Conservation (phyloP, 1,140 invertebrate species). For the Penaeus indicus region DNA sequence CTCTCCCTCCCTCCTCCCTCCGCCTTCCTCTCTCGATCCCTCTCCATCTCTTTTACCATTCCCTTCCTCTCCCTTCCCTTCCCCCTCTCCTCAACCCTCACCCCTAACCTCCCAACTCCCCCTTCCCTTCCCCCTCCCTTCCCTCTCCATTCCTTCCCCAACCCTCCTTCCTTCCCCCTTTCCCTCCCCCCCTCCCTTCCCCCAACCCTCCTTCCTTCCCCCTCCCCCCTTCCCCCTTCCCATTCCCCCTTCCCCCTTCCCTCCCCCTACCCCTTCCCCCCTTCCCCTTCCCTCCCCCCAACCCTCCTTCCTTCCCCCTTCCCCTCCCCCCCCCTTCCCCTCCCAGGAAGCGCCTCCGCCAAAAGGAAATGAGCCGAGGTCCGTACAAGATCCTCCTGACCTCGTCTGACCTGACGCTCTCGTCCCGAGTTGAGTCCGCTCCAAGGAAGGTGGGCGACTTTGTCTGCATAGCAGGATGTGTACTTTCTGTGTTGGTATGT, state of each 20-base stretch:
- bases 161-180: neutral
- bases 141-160: neutral
- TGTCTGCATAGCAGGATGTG: slow-evolving; percentile 59
- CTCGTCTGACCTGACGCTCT: slow-evolving; percentile 81
- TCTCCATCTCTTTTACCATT: too few species aligned
- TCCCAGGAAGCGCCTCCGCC: slow-evolving; percentile 75
- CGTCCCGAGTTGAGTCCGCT: slow-evolving; percentile 69
- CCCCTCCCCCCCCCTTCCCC: neutral
- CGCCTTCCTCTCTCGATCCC: too few species aligned
- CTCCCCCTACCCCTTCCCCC: neutral
- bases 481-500: slow-evolving; percentile 61
- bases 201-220: too few species aligned
- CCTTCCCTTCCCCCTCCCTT: neutral
- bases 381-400: slow-evolving; percentile 83
- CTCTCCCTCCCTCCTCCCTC: too few species aligned
- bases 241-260: too few species aligned
- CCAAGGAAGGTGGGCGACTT: slow-evolving; percentile 73
- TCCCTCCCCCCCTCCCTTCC: too few species aligned
- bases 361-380: slow-evolving; percentile 77
- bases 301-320: neutral
- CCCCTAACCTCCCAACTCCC: neutral
- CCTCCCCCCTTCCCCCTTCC: too few species aligned
- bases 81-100: neutral
- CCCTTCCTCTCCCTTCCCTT: too few species aligned
- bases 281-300: neutral